Conservation (phyloP, 2,113 vertebrate species). For the Phyllopteryx taeniolatus region DNA sequence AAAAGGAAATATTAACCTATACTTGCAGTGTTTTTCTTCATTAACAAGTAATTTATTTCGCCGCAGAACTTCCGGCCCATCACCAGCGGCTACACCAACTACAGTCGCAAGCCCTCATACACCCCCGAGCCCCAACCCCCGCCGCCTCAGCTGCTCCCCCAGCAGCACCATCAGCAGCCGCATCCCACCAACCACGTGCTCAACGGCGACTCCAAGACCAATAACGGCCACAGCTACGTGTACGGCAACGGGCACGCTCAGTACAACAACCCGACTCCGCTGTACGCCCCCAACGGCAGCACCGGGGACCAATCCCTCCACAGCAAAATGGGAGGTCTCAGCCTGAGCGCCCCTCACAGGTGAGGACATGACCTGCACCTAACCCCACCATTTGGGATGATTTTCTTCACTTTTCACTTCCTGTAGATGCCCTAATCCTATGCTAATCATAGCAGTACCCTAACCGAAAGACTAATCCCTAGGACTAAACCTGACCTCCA, state of each 20-base stretch:
- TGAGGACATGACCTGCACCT: slow-evolving; percentile 43
- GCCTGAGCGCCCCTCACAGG: slow-evolving; percentile 81
- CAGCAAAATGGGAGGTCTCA: slow-evolving; percentile 82
- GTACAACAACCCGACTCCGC: slow-evolving; percentile 78
- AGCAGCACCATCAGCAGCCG: not conserved
- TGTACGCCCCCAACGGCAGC: slow-evolving; percentile 70
- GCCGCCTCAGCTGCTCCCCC: slow-evolving; percentile 40
- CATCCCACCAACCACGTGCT: slow-evolving; percentile 47
- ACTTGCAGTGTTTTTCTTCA: not conserved
- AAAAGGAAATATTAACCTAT: not conserved
- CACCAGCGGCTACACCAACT: slow-evolving; percentile 67
- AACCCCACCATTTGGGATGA: not conserved
- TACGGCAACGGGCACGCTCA: slow-evolving; percentile 57
- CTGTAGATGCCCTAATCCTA: too few relatives aligned
- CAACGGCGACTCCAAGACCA: slow-evolving; percentile 73
- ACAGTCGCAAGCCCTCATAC: slow-evolving; percentile 68
- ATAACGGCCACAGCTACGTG: slow-evolving; percentile 50
- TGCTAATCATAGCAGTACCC: too few relatives aligned
- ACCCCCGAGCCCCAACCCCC: slow-evolving; percentile 51
- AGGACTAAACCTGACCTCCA: too few relatives aligned
- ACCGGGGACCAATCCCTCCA: slow-evolving; percentile 75
- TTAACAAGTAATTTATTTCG: slow-evolving; percentile 5
- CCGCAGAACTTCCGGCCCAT: slow-evolving; percentile 81
- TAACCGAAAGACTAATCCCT: too few relatives aligned
- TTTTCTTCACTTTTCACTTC: too few relatives aligned